A percentile compares a stretch with the other conserved stretches of the same genome.
Evolutionary conservation across 2,888 invertebrate genomes (phyloP).

Genomic region (Tigriopus californicus): DNA sequence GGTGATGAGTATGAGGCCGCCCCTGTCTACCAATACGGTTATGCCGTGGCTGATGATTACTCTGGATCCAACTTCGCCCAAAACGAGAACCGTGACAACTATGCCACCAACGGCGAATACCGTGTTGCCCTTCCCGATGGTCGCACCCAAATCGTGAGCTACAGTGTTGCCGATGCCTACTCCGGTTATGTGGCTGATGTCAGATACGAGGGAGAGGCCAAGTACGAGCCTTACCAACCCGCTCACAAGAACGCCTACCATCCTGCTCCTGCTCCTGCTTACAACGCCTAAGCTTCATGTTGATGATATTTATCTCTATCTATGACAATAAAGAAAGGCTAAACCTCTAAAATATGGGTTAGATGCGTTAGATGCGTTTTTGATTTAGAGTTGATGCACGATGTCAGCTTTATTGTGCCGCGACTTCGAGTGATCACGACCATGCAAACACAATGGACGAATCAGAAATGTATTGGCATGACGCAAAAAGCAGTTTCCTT

Average conservation of each 20-base stretch:
- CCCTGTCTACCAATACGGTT: slow-evolving; percentile 11
- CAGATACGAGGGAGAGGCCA: slow-evolving; percentile 7
- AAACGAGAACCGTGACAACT: slow-evolving; percentile 5
- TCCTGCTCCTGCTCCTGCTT: neutral
- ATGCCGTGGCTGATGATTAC: slow-evolving; percentile 7
- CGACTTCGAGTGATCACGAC: too few species aligned
- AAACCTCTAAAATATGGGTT: too few species aligned
- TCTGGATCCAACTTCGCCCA: neutral
- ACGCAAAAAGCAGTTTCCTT: too few species aligned
- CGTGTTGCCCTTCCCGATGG: slow-evolving; percentile 6
- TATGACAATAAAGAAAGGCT: too few species aligned
- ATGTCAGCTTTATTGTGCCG: too few species aligned
- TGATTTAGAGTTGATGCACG: too few species aligned
- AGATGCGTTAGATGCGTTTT: too few species aligned
- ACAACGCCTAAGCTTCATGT: neutral
- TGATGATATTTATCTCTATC: too few species aligned
- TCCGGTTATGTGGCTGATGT: slow-evolving; percentile 10
- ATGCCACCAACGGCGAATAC: slow-evolving; percentile 8
- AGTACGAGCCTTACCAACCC: neutral
- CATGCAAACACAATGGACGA: too few species aligned
- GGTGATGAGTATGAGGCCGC: neutral
- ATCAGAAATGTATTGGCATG: too few species aligned
- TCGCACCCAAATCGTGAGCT: neutral
- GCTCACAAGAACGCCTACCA: slow-evolving; percentile 2
- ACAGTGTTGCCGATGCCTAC: slow-evolving; percentile 4